These are phyloP conservation scores for Anisognathus igniventris DNA, from an alignment of 2,797 vertebrate genomes.

Conservation along the genomic window DNA sequence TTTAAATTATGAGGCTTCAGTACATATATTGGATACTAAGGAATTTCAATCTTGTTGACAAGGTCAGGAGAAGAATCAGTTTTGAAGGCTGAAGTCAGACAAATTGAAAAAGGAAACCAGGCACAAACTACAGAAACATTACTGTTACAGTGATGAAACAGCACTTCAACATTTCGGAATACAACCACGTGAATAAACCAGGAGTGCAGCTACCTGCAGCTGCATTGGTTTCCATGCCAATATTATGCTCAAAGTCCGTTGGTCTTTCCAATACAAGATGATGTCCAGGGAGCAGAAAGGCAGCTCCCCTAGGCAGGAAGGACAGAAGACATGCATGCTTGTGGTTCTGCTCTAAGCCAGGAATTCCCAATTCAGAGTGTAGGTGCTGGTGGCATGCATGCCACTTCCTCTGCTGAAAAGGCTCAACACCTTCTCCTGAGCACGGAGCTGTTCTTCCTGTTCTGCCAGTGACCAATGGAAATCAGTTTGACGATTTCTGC, in stretches of 20 bases:
- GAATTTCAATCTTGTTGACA: not conserved
- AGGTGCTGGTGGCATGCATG: not conserved
- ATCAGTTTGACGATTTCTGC: not conserved
- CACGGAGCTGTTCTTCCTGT: not conserved
- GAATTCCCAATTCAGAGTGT: not conserved
- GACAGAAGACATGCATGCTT: not conserved
- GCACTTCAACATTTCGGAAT: not conserved
- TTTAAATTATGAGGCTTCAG: not conserved
- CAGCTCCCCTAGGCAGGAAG: not conserved
- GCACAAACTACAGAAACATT: not conserved
- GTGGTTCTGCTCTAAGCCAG: slow-evolving; percentile 13
- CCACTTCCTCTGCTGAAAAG: not conserved
- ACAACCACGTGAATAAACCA: not conserved
- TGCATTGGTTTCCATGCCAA: not conserved
- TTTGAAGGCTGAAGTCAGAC: not conserved
- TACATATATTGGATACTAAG: not conserved
- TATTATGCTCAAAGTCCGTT: not conserved
- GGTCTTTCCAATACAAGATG: not conserved
- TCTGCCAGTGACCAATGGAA: not conserved
- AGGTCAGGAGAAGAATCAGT: not conserved
- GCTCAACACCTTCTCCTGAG: not conserved
- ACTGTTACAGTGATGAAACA: not conserved
- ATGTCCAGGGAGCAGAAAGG: not conserved
- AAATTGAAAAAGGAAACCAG: not conserved
- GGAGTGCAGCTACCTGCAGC: not conserved